Percentiles rank a stretch among this genome's conserved stretches.
phyloP scores from a whole-genome alignment of 1,140 invertebrate genomes.

The Agrypnia vestita region DNA sequence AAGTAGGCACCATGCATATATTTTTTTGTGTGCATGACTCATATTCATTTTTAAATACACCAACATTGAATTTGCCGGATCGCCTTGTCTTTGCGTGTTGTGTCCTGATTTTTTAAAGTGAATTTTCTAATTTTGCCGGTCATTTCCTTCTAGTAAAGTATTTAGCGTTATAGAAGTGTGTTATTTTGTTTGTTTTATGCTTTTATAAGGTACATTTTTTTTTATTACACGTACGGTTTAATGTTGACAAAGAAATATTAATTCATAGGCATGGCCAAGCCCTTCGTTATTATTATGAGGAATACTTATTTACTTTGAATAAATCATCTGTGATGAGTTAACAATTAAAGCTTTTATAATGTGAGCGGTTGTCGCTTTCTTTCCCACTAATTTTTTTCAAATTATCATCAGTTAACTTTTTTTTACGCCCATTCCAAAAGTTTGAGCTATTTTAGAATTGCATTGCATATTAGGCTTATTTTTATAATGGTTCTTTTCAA shows the following conservation, averaged over 20 bases:
- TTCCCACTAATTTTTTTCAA: neutral
- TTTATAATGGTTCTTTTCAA: neutral
- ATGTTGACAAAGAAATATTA: conserved; percentile 39
- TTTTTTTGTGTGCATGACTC: conserved; percentile 15
- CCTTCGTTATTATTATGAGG: conserved; percentile 41
- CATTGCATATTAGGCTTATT: conserved; percentile 9
- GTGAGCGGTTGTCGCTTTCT: neutral
- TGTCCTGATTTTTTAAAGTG: conserved; percentile 38
- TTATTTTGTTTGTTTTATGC: conserved; percentile 42
- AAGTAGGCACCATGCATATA: too few species aligned
- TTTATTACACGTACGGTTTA: neutral
- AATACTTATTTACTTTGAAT: conserved; percentile 44
- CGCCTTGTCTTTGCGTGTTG: conserved; percentile 48
- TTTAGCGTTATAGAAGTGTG: neutral
- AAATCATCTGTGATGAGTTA: conserved; percentile 1
- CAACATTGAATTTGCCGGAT: conserved; percentile 34
- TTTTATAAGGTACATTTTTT: conserved; percentile 40
- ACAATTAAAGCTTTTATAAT: conserved; percentile 1
- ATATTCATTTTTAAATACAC: conserved; percentile 23
- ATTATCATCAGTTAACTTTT: conserved; percentile 17
- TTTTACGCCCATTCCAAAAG: conserved; percentile 25
- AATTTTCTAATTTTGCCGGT: conserved; percentile 47
- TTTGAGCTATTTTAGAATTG: conserved; percentile 38
- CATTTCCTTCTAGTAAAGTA: conserved; percentile 28
- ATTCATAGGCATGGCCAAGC: conserved; percentile 46